phyloP scores from a whole-genome alignment of 1,140 invertebrate genomes.

The Dendroctonus valens region DNA sequence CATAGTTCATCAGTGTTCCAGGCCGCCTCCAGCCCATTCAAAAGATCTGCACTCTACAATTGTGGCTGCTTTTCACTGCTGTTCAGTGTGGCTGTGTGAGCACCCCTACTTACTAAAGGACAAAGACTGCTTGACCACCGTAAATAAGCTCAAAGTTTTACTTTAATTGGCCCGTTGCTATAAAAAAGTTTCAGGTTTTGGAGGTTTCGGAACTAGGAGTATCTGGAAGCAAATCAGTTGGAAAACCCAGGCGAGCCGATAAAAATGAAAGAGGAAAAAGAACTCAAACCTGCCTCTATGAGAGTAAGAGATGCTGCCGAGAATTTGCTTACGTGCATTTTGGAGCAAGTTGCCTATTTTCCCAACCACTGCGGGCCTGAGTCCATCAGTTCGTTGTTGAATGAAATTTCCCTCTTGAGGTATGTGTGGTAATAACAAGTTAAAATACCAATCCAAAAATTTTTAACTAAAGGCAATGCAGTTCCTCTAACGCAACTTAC shows the following conservation, averaged over 20 bases:
- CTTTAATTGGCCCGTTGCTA: too few relatives aligned
- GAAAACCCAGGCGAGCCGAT: constrained; percentile 85
- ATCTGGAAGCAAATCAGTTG: constrained; percentile 87
- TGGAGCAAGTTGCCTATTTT: constrained; percentile 83
- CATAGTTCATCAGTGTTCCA: constrained; percentile 92
- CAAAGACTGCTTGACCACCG: constrained; percentile 86
- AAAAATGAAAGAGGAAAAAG: constrained; percentile 94
- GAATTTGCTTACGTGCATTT: constrained; percentile 82
- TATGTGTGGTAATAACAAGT: not conserved
- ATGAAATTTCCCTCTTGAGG: constrained; percentile 81
- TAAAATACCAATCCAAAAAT: not conserved
- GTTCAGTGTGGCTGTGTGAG: constrained; percentile 88
- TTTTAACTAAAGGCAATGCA: constrained; percentile 60
- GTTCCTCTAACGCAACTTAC: constrained; percentile 57
- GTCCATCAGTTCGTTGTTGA: constrained; percentile 80
- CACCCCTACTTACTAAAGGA: constrained; percentile 86
- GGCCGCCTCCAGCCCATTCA: constrained; percentile 93
- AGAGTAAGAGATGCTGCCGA: constrained; percentile 94
- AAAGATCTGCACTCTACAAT: constrained; percentile 98
- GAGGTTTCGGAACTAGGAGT: constrained; percentile 98
- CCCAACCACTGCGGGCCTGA: constrained; percentile 81
- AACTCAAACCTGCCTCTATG: constrained; percentile 93
- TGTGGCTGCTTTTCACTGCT: constrained; percentile 90
- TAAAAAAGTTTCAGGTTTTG: constrained; percentile 52
- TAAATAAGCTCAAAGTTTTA: constrained; percentile 49